Evolutionary conservation across 2,888 invertebrate genomes (phyloP), one percentile per base, ranked within the genome.

Genomic region (Metalampra italica): DNA sequence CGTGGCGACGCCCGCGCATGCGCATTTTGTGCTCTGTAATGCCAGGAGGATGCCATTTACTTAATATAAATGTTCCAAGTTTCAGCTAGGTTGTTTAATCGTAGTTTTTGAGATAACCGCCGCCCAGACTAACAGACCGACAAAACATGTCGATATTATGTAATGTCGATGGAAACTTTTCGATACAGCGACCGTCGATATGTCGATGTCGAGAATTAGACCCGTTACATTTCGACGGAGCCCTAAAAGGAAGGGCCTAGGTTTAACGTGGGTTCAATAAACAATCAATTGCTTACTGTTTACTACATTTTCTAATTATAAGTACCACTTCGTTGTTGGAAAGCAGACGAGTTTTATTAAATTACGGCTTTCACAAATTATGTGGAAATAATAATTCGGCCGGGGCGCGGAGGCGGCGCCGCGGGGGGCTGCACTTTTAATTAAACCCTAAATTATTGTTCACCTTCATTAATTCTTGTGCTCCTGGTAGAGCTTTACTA

Each of bases 381-480:
- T 83, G 76, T 83, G 74, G 76, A 78, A 81, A 83, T 81, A 84
- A 84, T 83, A 81, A 75, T 78, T 75, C 67, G 71, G 72, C 50
- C 58, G 68, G 59, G 64, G 67, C 66, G 72, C 72, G 72, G 75
- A 72, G 79, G 78, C 75, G 74, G 62, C 84, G 62, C 87, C 46
- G 71, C 74, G 75, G 88, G 88, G 80, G 72, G 79, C 80, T 76
- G 80, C 83, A 86, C 84, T 88, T 88, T 88, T 88, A 88, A 88
- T 89, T 88, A 88, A 89, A 88, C 81, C 82, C 84, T 88, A 87
- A 89, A 86, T 89, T 88, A 89, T 87, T 85, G 87, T 84, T 85
- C 86, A 82, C 87, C 86, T 89, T 83, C 85, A 88, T 88, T 88
- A 86, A 87, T 87, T 87, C 83, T 70, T 77, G 73, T 70, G 85